A percentile compares a stretch with the other conserved stretches of the same genome.
These are phyloP conservation scores for Myotis lucifugus DNA, from an alignment of 2,113 vertebrate genomes.

Conservation along the genomic window DNA sequence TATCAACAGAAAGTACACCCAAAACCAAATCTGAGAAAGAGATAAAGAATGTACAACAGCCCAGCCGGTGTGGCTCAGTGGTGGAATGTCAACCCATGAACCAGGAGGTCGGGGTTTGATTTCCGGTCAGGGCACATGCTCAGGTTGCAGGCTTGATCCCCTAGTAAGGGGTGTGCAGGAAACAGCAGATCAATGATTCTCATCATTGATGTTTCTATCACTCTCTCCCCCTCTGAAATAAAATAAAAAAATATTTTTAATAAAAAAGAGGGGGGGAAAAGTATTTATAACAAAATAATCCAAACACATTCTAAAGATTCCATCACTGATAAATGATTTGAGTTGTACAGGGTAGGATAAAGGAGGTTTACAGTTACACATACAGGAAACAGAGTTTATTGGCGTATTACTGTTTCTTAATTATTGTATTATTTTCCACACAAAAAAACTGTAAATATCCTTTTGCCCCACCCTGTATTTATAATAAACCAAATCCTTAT, in stretches of 20 bases:
- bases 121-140: no score
- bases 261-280: neutral
- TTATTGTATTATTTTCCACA: neutral
- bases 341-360: neutral
- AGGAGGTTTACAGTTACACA: neutral
- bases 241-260: no score
- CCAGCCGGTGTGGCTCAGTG: no score
- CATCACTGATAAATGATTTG: neutral
- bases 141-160: no score
- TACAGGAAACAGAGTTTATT: neutral
- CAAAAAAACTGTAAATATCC: neutral
- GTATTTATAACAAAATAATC: slow-evolving; percentile 40
- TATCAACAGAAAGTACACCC: neutral
- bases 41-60: neutral
- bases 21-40: neutral
- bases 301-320: neutral
- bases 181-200: no score
- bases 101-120: no score
- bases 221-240: no score
- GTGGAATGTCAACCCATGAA: no score
- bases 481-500: slow-evolving; percentile 9
- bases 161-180: no score
- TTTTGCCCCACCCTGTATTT: neutral
- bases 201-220: no score
- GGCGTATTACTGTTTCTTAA: no score